Conservation (phyloP, 2,797 vertebrate genomes). For the Chelon labrosus region DNA sequence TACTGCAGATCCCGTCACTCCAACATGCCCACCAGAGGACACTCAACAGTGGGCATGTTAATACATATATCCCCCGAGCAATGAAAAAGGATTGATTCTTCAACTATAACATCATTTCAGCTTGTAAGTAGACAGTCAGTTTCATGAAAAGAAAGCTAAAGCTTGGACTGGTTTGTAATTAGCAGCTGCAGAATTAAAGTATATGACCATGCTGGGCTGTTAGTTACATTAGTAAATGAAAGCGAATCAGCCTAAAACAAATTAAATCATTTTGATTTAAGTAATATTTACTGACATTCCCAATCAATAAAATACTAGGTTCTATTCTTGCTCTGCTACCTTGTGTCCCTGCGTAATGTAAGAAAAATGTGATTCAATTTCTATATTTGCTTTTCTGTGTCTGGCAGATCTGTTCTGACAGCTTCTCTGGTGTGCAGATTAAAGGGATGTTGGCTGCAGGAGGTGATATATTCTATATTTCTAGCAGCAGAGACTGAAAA, state of each 20-base stretch:
- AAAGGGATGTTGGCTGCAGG: not conserved
- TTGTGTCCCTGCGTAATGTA: conserved; percentile 27
- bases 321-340: conserved; percentile 4
- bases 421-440: conserved; percentile 5
- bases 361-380: conserved; percentile 41
- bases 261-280: conserved; percentile 26
- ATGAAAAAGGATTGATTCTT: conserved; percentile 60
- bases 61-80: conserved; percentile 51
- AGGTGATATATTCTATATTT: conserved; percentile 21
- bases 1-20: conserved; percentile 33
- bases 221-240: conserved; percentile 15
- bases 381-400: conserved; percentile 40
- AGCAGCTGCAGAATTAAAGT: conserved; percentile 6
- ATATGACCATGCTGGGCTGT: conserved; percentile 2
- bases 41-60: conserved; percentile 63
- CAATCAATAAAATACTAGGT: conserved; percentile 17
- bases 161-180: conserved; percentile 8
- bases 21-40: conserved; percentile 59
- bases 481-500: conserved; percentile 24
- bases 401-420: conserved; percentile 29
- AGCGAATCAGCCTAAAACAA: conserved; percentile 15
- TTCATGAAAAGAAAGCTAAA: conserved; percentile 9
- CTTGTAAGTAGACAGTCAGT: conserved; percentile 15
- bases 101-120: conserved; percentile 43
- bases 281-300: conserved; percentile 32